Evolutionary conservation across 2,113 vertebrate species (phyloP), one percentile per base, ranked within the genome.

Genomic region (Beaufortia kweichowensis): DNA sequence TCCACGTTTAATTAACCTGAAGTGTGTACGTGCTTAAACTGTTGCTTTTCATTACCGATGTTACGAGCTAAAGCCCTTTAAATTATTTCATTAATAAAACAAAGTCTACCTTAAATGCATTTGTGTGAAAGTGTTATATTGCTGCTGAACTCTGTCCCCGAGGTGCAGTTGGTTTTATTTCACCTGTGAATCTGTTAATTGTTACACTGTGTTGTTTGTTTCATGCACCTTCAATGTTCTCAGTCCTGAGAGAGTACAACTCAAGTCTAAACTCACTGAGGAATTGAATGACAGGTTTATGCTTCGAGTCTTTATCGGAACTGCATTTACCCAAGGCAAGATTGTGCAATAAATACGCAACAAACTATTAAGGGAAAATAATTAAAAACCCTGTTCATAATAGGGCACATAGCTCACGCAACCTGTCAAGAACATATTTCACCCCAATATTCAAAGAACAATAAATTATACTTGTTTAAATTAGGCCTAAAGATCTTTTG

Each of bases 201-300:
- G 33, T 78, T 41, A 43, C 79, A 29, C 39, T 21, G 56, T 23
- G 68, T 48, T 77, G 63, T 73, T 79, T 73, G 68, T 66, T 72
- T 60, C 55, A 35, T 24, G 26, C 55, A 15, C 12, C 43, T 50
- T 10, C 57, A 55, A 71, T 41, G n/a, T 8, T 19, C 56, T 50
- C 43, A 28, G 24, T 63, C 80, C 59, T 23, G 12, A 50, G 76
- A 55, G 76, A 63, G 68, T 56, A 39, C 26, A 57, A 19, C 12
- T 14, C 0, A 57, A 26, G 7, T 24, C 21, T 57, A 33, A 0
- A 28, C 50, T 39, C 68, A 71, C 53, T 4, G 23, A 39, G 68
- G 68, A 56, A 57, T 33, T 3, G 14, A 12, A 29, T 10, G n/a
- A 17, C 21, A 53, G 19, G 46, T 53, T 68, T 28, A 31, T 31